A percentile compares a stretch with the other conserved stretches of the same genome.
Conservation (phyloP, 2,888 invertebrate genomes). For the Pandemis heparana region DNA sequence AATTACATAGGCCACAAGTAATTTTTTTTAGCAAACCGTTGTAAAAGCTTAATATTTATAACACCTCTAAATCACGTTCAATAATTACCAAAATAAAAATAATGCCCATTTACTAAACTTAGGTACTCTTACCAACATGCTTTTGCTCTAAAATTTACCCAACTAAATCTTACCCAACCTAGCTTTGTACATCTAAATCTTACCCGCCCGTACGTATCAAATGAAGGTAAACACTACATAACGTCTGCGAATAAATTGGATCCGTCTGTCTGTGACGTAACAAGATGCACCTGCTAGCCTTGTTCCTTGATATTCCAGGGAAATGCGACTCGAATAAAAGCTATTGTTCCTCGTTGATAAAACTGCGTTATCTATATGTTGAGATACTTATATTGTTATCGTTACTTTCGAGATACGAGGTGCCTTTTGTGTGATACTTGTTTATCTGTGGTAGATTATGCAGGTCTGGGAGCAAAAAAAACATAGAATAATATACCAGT, state of each 20-base stretch:
- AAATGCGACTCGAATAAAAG: conserved; percentile 26
- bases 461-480: no score
- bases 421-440: background rate
- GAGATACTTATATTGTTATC: background rate
- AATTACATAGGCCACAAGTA: background rate
- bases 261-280: conserved; percentile 33
- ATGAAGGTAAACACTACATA: conserved; percentile 9
- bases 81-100: background rate
- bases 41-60: no score
- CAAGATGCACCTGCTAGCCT: conserved; percentile 37
- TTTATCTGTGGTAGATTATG: background rate
- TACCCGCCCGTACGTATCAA: background rate
- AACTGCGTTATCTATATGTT: background rate
- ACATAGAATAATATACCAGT: no score
- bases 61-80: no score
- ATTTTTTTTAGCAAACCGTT: no score
- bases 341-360: conserved; percentile 21
- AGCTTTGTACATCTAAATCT: background rate
- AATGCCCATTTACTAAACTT: background rate
- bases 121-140: background rate
- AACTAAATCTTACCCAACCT: background rate
- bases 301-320: conserved; percentile 33
- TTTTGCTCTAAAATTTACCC: background rate
- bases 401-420: background rate
- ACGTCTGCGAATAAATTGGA: conserved; percentile 38